Conservation (phyloP, 2,797 vertebrate genomes). For the Oceanodroma leucorhoa region DNA sequence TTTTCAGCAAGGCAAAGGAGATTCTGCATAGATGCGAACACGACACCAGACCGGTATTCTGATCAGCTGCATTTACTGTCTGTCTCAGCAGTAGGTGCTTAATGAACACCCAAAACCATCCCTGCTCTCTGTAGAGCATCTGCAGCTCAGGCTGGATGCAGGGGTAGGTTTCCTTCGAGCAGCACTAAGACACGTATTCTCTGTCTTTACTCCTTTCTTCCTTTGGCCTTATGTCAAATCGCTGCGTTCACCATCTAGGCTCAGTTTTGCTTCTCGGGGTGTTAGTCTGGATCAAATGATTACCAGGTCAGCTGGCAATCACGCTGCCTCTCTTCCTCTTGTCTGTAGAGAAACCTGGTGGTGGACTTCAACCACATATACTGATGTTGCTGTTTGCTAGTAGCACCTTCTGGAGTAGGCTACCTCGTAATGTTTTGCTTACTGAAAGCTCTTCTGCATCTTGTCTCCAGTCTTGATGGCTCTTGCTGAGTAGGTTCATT, state of each 20-base stretch:
- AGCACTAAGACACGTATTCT: background rate
- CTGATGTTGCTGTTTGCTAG: background rate
- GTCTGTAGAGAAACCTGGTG: background rate
- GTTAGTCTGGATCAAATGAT: background rate
- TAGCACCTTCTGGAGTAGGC: background rate
- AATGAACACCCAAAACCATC: background rate
- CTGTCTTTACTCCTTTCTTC: background rate
- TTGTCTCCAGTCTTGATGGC: background rate
- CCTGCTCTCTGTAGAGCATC: background rate
- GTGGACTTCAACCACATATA: background rate
- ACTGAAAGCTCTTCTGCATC: background rate
- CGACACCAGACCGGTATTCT: background rate
- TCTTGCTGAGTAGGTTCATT: background rate
- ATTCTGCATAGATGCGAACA: background rate
- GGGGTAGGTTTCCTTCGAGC: background rate
- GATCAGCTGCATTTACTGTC: background rate
- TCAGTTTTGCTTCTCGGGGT: background rate
- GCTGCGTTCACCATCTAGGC: background rate
- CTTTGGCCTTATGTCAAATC: background rate
- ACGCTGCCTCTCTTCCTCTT: background rate
- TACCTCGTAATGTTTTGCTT: background rate
- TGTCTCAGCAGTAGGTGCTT: background rate
- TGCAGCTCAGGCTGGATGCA: background rate
- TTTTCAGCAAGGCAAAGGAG: background rate
- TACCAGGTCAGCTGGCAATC: background rate